Evolutionary conservation across 1,140 invertebrate species (phyloP).

Genomic region (Cotesia typhae): DNA sequence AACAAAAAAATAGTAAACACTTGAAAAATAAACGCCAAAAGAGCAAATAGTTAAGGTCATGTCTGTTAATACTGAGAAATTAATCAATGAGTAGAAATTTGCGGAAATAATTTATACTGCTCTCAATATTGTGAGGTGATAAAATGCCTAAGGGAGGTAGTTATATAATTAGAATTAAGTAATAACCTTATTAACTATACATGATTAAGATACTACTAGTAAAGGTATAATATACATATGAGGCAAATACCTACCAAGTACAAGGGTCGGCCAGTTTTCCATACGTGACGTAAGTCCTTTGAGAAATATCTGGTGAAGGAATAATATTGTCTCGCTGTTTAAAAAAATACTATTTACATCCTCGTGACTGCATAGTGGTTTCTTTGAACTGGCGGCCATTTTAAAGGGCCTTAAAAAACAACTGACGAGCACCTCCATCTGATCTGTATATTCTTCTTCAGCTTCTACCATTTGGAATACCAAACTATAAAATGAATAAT

Average conservation of each 20-base stretch:
- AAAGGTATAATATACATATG: background rate
- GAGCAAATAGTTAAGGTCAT: too few species aligned
- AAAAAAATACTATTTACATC: conserved; percentile 96
- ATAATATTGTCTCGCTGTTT: conserved; percentile 93
- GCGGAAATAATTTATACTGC: too few species aligned
- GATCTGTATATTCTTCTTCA: conserved; percentile 91
- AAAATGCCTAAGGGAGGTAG: too few species aligned
- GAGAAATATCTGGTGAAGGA: conserved; percentile 94
- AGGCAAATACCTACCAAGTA: conserved; percentile 73
- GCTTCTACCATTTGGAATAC: conserved; percentile 93
- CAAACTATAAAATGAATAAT: conserved; percentile 67
- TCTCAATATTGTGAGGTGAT: too few species aligned
- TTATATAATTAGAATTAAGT: too few species aligned
- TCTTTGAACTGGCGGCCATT: conserved; percentile 94
- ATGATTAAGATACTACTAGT: background rate
- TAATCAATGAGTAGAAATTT: too few species aligned
- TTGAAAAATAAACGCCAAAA: too few species aligned
- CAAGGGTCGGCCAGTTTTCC: conserved; percentile 92
- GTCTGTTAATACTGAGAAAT: too few species aligned
- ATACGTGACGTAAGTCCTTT: conserved; percentile 92
- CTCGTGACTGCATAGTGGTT: conserved; percentile 91
- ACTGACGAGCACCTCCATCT: conserved; percentile 90
- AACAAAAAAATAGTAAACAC: too few species aligned
- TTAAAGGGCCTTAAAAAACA: conserved; percentile 91
- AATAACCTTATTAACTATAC: background rate